These are phyloP conservation scores for Hypercompe scribonia DNA, from an alignment of 2,888 invertebrate genomes.

Conservation along the genomic window DNA sequence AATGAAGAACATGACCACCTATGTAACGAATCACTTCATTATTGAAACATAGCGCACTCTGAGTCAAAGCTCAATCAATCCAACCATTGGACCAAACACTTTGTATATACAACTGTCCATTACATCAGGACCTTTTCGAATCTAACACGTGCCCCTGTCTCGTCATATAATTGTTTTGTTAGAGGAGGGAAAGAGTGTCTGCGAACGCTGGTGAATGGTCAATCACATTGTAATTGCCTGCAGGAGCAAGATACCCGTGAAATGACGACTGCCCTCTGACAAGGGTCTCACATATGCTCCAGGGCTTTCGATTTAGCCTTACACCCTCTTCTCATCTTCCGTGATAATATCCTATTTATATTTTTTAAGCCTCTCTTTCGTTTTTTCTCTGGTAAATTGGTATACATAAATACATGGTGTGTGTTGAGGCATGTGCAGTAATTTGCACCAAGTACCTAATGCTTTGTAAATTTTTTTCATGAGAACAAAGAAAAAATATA, in stretches of 20 bases:
- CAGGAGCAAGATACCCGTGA: constrained; percentile 82
- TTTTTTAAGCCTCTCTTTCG: constrained; percentile 27
- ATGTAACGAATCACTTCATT: constrained; percentile 70
- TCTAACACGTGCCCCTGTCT: constrained; percentile 34
- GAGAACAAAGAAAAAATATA: no score
- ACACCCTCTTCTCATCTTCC: constrained; percentile 55
- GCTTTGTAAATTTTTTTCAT: no score
- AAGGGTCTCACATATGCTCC: constrained; percentile 73
- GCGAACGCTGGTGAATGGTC: constrained; percentile 63
- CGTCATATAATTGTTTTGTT: constrained; percentile 15
- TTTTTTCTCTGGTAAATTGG: not conserved
- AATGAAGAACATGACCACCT: not conserved
- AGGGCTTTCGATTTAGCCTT: constrained; percentile 70
- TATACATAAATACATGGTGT: not conserved
- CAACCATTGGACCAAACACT: constrained; percentile 77
- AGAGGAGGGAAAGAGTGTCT: constrained; percentile 50
- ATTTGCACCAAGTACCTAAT: not conserved
- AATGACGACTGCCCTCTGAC: constrained; percentile 81
- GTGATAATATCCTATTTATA: constrained; percentile 42
- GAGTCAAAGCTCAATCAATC: constrained; percentile 77
- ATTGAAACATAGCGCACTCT: constrained; percentile 68
- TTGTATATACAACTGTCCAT: constrained; percentile 64
- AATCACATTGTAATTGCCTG: constrained; percentile 83
- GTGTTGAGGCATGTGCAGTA: not conserved
- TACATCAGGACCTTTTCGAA: constrained; percentile 52